Percentiles rank a stretch among this genome's conserved stretches.
Evolutionary conservation across 2,113 vertebrate genomes (phyloP).

Genomic region (Colius striatus): DNA sequence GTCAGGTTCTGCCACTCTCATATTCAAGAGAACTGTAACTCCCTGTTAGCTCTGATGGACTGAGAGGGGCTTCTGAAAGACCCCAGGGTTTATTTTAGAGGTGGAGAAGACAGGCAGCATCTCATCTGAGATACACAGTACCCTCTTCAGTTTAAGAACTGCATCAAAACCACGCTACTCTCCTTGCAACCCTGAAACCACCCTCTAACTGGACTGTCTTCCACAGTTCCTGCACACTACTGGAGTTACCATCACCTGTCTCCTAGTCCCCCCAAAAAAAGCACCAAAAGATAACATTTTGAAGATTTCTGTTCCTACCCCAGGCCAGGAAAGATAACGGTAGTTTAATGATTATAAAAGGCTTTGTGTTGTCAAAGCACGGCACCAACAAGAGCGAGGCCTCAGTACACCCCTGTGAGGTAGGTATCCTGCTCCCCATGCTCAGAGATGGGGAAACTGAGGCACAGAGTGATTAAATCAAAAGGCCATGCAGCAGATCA

Average conservation of each 20-base stretch:
- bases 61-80: background rate
- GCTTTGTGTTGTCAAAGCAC: slow-evolving; percentile 65
- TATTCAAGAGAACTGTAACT: background rate
- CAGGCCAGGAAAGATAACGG: slow-evolving; percentile 13
- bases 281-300: slow-evolving; percentile 49
- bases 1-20: background rate
- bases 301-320: slow-evolving; percentile 27
- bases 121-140: background rate
- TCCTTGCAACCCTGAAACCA: background rate
- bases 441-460: slow-evolving; percentile 60
- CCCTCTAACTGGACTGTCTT: background rate
- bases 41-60: background rate
- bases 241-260: background rate
- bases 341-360: slow-evolving; percentile 48
- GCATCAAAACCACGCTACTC: background rate
- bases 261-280: slow-evolving; percentile 19
- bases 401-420: slow-evolving; percentile 68
- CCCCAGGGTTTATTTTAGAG: background rate
- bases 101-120: background rate
- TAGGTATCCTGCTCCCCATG: slow-evolving; percentile 67
- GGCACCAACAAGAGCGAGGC: slow-evolving; percentile 57
- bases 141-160: background rate
- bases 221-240: background rate
- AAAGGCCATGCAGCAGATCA: slow-evolving; percentile 61
- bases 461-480: slow-evolving; percentile 67